A percentile compares a stretch with the other conserved stretches of the same genome.
Conservation (phyloP, 2,888 invertebrate genomes). For the Pterostichus madidus region DNA sequence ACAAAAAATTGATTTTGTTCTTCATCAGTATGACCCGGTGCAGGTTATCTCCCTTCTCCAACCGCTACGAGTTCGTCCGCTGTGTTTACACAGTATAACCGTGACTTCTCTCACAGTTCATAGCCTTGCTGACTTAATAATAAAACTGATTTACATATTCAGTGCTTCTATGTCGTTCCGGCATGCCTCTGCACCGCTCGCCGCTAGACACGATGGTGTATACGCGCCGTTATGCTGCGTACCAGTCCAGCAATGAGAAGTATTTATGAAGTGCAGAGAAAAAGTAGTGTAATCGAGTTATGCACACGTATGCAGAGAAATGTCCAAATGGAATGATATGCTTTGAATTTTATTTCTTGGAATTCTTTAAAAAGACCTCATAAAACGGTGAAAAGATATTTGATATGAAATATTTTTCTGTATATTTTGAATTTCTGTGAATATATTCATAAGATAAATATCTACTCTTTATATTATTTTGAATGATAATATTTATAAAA, state of each 20-base stretch:
- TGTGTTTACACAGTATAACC: conserved; percentile 60
- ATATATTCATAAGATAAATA: conserved; percentile 44
- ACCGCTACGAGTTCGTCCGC: conserved; percentile 5
- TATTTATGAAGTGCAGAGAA: conserved; percentile 13
- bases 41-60: background rate
- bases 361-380: background rate
- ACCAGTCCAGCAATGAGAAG: conserved; percentile 7
- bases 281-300: conserved; percentile 26
- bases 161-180: conserved; percentile 4
- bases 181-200: background rate
- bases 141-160: conserved; percentile 58
- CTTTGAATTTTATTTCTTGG: conserved; percentile 43
- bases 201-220: background rate
- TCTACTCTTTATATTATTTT: conserved; percentile 8
- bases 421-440: conserved; percentile 22
- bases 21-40: too few species aligned
- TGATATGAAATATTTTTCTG: conserved; percentile 11
- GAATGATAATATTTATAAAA: conserved; percentile 22
- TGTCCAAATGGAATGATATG: conserved; percentile 26
- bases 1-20: too few species aligned
- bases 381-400: conserved; percentile 29
- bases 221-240: conserved; percentile 12
- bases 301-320: background rate
- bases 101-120: conserved; percentile 37
- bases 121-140: conserved; percentile 38